Evolutionary conservation across 2,113 vertebrate genomes (phyloP), one percentile per base, ranked within the genome.

Genomic region (Lagopus muta): DNA sequence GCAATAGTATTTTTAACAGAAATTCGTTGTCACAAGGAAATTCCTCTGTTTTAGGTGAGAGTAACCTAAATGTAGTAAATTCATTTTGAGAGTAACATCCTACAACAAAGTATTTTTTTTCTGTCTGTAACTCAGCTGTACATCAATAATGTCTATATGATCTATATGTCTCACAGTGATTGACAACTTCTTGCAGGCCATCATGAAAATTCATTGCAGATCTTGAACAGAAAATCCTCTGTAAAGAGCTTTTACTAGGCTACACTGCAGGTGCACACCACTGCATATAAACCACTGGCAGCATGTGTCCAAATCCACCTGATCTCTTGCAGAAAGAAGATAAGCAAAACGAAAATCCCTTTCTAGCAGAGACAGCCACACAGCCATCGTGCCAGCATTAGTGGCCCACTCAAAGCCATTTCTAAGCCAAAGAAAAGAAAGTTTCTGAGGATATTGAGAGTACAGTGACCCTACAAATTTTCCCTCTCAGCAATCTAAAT

Each of bases 91-190:
- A 60, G 55, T 8, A 50, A 32, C 19, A n/a, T 70, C 43, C 69
- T 57, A 22, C 48, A 86, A 82, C 34, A 71, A 85, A 90, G 66
- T 79, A 42, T 40, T 13, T 86, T 88, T 94, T 93, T 43, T 92
- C 52, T 76, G 9, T 61, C 67, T 15, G 10, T 89, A 54, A 24
- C 32, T 87, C 67, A 79, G 42, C 30, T 73, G 8, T 65, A 38
- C 30, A 40, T 36, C 45, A 50, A 40, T 20, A 91, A 61, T 36
- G 16, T 17, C 34, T 69, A 0, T 30, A 38, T 42, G 28, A 55
- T 76, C n/a, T 69, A 1, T 25, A 34, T 42, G 28, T 62, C 76
- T 82, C 58, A 79, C 6, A n/a, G 16, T 54, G 28, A 25, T 72
- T 82, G 57, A 64, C 10, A 32, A 14, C 48, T 64, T 75, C 40